phyloP scores from a whole-genome alignment of 2,113 vertebrate species.

The Scomber scombrus region DNA sequence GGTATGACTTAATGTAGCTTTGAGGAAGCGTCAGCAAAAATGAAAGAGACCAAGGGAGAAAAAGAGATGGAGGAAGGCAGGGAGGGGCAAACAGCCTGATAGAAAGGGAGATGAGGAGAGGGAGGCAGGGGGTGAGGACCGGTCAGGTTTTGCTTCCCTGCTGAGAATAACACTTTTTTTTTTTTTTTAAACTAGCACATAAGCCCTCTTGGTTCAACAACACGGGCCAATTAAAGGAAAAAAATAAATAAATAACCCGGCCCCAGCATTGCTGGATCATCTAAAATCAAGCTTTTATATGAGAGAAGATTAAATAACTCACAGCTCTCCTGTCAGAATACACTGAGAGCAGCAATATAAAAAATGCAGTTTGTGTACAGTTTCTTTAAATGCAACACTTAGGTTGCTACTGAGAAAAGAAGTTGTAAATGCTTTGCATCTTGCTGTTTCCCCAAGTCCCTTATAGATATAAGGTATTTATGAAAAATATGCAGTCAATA shows the following conservation, averaged over 20 bases:
- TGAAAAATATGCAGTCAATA: slow-evolving; percentile 31
- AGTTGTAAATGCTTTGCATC: slow-evolving; percentile 30
- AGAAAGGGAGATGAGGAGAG: slow-evolving; percentile 29
- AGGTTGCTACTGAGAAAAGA: slow-evolving; percentile 13
- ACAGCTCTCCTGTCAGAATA: slow-evolving; percentile 68
- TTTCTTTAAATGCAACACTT: slow-evolving; percentile 66
- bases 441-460: neutral
- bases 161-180: slow-evolving; percentile 65
- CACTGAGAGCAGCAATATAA: slow-evolving; percentile 68
- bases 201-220: slow-evolving; percentile 58
- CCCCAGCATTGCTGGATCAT: slow-evolving; percentile 75
- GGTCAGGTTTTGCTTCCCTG: slow-evolving; percentile 66
- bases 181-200: slow-evolving; percentile 36
- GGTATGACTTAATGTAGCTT: slow-evolving; percentile 78
- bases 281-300: slow-evolving; percentile 72
- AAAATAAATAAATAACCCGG: slow-evolving; percentile 63
- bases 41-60: slow-evolving; percentile 59
- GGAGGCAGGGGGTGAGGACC: slow-evolving; percentile 35
- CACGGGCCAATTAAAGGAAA: slow-evolving; percentile 73
- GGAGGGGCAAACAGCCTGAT: slow-evolving; percentile 51
- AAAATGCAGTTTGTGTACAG: slow-evolving; percentile 68
- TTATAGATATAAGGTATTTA: slow-evolving; percentile 22
- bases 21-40: slow-evolving; percentile 71
- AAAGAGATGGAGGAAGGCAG: slow-evolving; percentile 17
- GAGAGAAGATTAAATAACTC: slow-evolving; percentile 70